These are phyloP conservation scores for Protobothrops mucrosquamatus DNA, from an alignment of 2,113 vertebrate genomes.

Conservation along the genomic window DNA sequence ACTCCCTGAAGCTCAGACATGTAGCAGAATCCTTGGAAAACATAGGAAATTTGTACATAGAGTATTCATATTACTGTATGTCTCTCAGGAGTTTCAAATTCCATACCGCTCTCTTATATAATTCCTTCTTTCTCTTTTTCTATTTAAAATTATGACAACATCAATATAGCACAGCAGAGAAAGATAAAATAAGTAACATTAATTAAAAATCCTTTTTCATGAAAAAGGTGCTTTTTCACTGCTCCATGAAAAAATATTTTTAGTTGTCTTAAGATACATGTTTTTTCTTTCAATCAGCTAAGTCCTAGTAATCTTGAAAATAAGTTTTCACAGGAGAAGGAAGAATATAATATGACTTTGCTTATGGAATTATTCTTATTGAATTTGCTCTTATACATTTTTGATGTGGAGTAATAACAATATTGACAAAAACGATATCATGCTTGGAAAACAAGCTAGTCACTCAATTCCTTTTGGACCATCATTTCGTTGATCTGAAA, in stretches of 20 bases:
- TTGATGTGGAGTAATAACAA: too few relatives aligned
- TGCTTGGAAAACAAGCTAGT: too few relatives aligned
- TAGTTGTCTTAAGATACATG: neutral
- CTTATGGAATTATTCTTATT: too few relatives aligned
- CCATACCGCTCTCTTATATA: neutral
- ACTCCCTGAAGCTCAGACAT: neutral
- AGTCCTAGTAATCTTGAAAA: neutral
- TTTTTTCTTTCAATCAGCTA: neutral
- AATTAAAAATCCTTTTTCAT: neutral
- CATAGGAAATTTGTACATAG: neutral
- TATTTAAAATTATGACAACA: neutral
- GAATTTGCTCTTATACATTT: too few relatives aligned
- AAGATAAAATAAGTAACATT: neutral
- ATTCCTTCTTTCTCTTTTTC: neutral
- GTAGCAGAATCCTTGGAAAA: neutral
- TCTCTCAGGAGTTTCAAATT: neutral
- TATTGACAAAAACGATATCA: too few relatives aligned
- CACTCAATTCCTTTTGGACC: too few relatives aligned
- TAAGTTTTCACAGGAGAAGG: too few relatives aligned
- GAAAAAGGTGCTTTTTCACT: too few relatives aligned
- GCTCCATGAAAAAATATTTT: neutral
- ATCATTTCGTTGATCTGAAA: too few relatives aligned
- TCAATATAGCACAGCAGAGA: neutral
- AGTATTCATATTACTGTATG: neutral
- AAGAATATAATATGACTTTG: too few relatives aligned